Percentiles rank a stretch among this genome's conserved stretches.
These are phyloP conservation scores for Diprion similis DNA, from an alignment of 1,140 invertebrate species.

Conservation along the genomic window DNA sequence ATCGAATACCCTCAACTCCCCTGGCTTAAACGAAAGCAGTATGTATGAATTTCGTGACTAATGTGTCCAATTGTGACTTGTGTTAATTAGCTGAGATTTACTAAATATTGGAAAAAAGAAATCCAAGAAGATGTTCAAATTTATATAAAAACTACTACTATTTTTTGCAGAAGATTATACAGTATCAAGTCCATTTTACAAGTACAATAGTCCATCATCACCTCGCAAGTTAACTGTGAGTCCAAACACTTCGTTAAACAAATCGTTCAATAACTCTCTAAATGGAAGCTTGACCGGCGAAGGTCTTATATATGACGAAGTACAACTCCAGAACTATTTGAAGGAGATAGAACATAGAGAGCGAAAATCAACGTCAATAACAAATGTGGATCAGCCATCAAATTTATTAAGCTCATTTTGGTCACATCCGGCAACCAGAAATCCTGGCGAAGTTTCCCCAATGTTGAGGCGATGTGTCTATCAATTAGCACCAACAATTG, in stretches of 20 bases:
- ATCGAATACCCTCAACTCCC: conserved; percentile 37
- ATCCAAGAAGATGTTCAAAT: conserved; percentile 6
- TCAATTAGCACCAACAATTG: conserved; percentile 63
- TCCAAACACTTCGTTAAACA: conserved; percentile 45
- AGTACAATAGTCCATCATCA: conserved; percentile 38
- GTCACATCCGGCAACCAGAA: conserved; percentile 64
- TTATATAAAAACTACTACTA: conserved; percentile 9
- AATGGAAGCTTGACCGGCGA: conserved; percentile 48
- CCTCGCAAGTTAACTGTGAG: conserved; percentile 35
- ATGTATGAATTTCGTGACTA: conserved; percentile 1
- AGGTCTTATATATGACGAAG: conserved; percentile 49
- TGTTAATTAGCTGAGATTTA: neutral
- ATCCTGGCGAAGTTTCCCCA: conserved; percentile 62
- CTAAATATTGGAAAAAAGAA: conserved; percentile 7
- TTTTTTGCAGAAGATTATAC: conserved; percentile 44
- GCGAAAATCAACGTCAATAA: conserved; percentile 40
- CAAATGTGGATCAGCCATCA: conserved; percentile 51
- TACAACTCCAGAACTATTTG: conserved; percentile 47
- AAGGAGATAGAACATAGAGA: conserved; percentile 43
- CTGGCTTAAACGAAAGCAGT: conserved; percentile 47
- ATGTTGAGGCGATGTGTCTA: conserved; percentile 62
- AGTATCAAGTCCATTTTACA: conserved; percentile 43
- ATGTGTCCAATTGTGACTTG: neutral
- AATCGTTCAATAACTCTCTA: conserved; percentile 44
- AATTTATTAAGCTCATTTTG: conserved; percentile 64